These are phyloP conservation scores for Gambusia affinis DNA, from an alignment of 2,113 vertebrate genomes.

Conservation along the genomic window DNA sequence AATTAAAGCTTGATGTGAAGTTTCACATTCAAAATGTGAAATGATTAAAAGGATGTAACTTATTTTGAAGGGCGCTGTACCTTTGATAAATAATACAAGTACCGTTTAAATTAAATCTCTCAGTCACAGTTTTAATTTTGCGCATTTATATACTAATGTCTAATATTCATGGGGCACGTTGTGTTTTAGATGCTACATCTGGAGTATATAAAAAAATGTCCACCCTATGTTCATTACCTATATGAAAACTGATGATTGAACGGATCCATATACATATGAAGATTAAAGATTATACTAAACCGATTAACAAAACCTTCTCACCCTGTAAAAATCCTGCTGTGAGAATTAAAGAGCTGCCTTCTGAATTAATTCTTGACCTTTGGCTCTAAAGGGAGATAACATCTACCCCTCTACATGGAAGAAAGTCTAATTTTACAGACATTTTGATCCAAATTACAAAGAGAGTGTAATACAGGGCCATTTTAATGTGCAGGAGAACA, in stretches of 20 bases:
- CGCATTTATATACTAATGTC: background rate
- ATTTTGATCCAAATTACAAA: slow-evolving; percentile 70
- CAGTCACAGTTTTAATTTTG: background rate
- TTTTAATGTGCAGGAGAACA: slow-evolving; percentile 58
- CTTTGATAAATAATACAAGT: background rate
- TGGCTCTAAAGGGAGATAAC: slow-evolving; percentile 62
- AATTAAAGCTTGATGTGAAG: background rate
- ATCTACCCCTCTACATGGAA: slow-evolving; percentile 62
- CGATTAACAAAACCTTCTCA: slow-evolving; percentile 38
- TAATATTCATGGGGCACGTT: background rate
- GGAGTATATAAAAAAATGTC: background rate
- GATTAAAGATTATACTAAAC: slow-evolving; percentile 41
- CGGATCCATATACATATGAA: slow-evolving; percentile 29
- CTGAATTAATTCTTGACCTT: slow-evolving; percentile 79
- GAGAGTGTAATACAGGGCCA: slow-evolving; percentile 54
- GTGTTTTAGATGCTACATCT: background rate
- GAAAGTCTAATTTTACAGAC: slow-evolving; percentile 71
- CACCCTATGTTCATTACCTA: background rate
- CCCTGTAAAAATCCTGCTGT: slow-evolving; percentile 36
- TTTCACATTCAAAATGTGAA: no score
- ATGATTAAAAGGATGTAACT: background rate
- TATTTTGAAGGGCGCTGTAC: background rate
- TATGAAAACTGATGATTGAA: slow-evolving; percentile 13
- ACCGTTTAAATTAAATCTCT: background rate
- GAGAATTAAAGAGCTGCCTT: slow-evolving; percentile 57